These are phyloP conservation scores for Orchestia grillus DNA, from an alignment of 1,140 invertebrate species.

Conservation along the genomic window DNA sequence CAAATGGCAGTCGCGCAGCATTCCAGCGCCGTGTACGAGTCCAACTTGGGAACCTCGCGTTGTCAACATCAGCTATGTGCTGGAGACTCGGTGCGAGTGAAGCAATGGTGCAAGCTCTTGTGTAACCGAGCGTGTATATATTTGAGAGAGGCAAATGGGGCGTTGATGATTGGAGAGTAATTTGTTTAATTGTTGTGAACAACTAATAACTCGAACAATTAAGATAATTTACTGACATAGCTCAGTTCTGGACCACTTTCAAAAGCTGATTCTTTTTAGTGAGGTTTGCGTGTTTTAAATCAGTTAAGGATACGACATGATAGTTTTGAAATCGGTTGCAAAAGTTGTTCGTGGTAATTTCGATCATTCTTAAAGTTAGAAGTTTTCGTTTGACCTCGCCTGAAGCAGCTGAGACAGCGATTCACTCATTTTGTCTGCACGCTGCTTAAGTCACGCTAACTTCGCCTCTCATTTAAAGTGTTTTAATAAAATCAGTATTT, in stretches of 20 bases:
- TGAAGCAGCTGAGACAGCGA: background rate
- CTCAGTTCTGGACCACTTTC: background rate
- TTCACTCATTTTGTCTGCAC: background rate
- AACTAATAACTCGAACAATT: background rate
- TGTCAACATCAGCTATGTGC: background rate
- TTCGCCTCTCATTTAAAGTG: background rate
- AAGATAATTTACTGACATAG: background rate
- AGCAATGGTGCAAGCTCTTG: background rate
- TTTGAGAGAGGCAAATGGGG: background rate
- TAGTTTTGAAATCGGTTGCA: background rate
- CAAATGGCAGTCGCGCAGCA: constrained; percentile 3
- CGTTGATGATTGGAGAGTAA: background rate
- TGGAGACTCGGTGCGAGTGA: background rate
- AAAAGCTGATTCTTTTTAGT: too few relatives aligned
- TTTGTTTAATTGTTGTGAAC: background rate
- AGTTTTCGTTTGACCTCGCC: background rate
- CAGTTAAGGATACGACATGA: background rate
- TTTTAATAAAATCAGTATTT: background rate
- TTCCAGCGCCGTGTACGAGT: constrained; percentile 3
- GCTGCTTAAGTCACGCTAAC: background rate
- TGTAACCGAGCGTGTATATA: background rate
- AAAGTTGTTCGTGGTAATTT: background rate
- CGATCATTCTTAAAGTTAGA: background rate
- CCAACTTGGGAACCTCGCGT: background rate
- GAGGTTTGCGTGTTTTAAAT: background rate